These are phyloP conservation scores for Burhinus oedicnemus DNA, from an alignment of 2,113 vertebrate species.

Conservation along the genomic window DNA sequence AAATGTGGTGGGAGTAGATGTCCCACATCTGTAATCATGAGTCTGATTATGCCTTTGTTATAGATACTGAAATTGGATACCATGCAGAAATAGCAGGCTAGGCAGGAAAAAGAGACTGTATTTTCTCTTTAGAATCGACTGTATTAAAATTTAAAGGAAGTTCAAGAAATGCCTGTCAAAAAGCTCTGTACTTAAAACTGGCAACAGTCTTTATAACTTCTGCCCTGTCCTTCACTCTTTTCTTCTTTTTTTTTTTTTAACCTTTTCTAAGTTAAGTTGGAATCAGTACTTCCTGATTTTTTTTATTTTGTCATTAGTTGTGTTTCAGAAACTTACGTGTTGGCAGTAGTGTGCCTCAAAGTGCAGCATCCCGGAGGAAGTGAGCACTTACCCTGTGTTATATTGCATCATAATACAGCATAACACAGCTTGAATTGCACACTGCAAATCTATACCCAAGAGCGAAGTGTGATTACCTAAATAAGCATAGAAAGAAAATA, in stretches of 20 bases:
- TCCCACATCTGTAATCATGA: slow-evolving; percentile 5
- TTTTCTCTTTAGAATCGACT: neutral
- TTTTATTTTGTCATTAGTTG: neutral
- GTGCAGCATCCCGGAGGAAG: neutral
- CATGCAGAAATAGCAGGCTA: neutral
- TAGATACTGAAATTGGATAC: neutral
- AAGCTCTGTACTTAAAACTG: neutral
- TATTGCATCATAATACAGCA: neutral
- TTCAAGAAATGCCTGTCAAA: neutral
- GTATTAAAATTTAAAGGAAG: neutral
- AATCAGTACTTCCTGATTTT: neutral
- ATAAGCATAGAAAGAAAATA: slow-evolving; percentile 9
- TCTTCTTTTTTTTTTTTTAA: neutral
- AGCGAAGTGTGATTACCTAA: slow-evolving; percentile 9
- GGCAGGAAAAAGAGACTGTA: neutral
- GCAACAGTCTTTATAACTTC: neutral
- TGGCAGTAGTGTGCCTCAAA: neutral
- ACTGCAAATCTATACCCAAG: neutral
- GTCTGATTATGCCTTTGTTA: slow-evolving; percentile 17
- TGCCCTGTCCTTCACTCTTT: neutral
- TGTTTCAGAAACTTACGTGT: neutral
- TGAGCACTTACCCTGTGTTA: neutral
- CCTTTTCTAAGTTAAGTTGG: neutral
- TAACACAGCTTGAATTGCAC: neutral
- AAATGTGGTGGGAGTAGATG: slow-evolving; percentile 19